phyloP scores from a whole-genome alignment of 1,140 invertebrate species.

The Nephotettix cincticeps region DNA sequence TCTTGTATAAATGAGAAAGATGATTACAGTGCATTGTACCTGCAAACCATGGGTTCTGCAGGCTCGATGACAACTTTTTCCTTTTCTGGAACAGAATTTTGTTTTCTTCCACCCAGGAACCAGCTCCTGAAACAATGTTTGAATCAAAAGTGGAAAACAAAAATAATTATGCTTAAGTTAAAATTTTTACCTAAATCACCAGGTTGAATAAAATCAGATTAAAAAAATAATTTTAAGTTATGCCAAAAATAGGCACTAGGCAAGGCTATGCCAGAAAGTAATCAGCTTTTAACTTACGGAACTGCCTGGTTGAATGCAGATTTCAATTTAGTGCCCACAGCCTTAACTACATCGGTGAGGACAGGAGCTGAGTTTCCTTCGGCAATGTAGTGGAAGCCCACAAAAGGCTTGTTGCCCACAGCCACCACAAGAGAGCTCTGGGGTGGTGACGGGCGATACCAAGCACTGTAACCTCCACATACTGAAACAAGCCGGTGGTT shows the following conservation, averaged over 20 bases:
- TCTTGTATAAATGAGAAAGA: no score
- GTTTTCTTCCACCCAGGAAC: conserved; percentile 58
- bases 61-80: conserved; percentile 52
- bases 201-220: no score
- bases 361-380: conserved; percentile 77
- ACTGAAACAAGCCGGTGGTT: no score
- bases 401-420: conserved; percentile 78
- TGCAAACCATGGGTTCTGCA: conserved; percentile 63
- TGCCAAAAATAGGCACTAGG: no score
- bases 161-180: no score
- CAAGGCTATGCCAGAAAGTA: no score
- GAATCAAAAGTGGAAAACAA: no score
- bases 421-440: conserved; percentile 75
- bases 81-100: conserved; percentile 47
- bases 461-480: conserved; percentile 70
- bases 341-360: conserved; percentile 83
- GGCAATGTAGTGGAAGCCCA: conserved; percentile 86
- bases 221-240: no score
- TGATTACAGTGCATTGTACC: no score
- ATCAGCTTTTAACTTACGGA: conserved; percentile 70
- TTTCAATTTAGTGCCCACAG: conserved; percentile 85
- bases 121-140: no score
- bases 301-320: conserved; percentile 69
- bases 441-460: conserved; percentile 71
- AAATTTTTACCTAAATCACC: no score